Evolutionary conservation across 92 coral and sea anemone species (phyloP).

Genomic region (Porites rus): DNA sequence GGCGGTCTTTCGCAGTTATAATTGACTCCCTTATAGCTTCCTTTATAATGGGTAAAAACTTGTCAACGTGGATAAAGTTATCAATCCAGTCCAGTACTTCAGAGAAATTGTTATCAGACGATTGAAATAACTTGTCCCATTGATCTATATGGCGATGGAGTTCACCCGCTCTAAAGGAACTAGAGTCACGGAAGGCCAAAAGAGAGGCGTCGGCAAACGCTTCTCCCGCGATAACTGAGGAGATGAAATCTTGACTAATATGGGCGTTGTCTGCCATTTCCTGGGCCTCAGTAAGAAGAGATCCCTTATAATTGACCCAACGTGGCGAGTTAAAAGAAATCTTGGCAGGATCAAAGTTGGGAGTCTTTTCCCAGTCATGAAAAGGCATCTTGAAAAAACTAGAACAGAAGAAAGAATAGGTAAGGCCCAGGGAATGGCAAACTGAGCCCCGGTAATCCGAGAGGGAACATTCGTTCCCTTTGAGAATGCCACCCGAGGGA

Average conservation of each 20-base stretch:
- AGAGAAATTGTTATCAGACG: constrained; percentile 12
- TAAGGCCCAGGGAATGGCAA: constrained; percentile 33
- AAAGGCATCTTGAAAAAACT: constrained; percentile 19
- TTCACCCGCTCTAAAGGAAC: constrained; percentile 41
- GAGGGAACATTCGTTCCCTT: constrained; percentile 27
- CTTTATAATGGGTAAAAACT: constrained; percentile 29
- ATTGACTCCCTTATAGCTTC: constrained; percentile 27
- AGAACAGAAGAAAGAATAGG: not conserved
- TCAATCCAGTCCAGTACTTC: constrained; percentile 23
- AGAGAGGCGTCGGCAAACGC: constrained; percentile 40
- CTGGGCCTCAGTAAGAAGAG: constrained; percentile 25
- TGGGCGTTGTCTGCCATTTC: constrained; percentile 43
- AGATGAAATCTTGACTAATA: constrained; percentile 8
- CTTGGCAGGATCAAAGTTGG: constrained; percentile 36
- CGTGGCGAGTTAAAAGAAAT: constrained; percentile 19
- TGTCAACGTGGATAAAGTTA: constrained; percentile 5
- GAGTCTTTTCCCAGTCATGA: constrained; percentile 43
- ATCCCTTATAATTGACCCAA: constrained; percentile 32
- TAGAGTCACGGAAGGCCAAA: constrained; percentile 54
- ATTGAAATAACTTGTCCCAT: constrained; percentile 34
- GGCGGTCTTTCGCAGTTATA: constrained; percentile 22
- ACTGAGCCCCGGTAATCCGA: constrained; percentile 28
- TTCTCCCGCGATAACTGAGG: constrained; percentile 28
- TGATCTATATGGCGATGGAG: constrained; percentile 41
- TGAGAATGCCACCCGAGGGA: constrained; percentile 44